A percentile compares a stretch with the other conserved stretches of the same genome.
phyloP scores from a whole-genome alignment of 2,888 invertebrate genomes.

The Cantharis nigra region DNA sequence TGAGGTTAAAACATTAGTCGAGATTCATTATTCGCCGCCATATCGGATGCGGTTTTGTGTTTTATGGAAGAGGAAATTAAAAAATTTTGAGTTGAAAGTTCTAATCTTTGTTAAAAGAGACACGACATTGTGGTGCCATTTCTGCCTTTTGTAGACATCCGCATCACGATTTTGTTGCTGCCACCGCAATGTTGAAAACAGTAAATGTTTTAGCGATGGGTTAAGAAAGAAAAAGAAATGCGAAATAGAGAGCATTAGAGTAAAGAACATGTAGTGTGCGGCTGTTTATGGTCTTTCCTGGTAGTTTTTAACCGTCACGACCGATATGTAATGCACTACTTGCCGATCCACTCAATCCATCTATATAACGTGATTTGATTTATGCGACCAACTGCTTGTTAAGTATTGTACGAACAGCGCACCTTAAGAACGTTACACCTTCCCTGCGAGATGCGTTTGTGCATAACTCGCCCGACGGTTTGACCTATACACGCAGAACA shows the following conservation, averaged over 20 bases:
- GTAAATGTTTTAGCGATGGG: conserved; percentile 22
- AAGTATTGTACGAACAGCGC: conserved; percentile 24
- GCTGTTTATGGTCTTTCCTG: conserved; percentile 47
- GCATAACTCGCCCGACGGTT: neutral
- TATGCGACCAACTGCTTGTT: conserved; percentile 44
- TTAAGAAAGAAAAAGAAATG: conserved; percentile 18
- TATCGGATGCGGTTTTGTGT: neutral
- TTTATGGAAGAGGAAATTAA: neutral
- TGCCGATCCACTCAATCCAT: conserved; percentile 50
- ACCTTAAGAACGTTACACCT: conserved; percentile 8
- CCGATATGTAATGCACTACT: conserved; percentile 52
- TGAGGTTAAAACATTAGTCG: neutral
- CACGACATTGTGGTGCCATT: conserved; percentile 2
- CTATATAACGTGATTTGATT: conserved; percentile 44
- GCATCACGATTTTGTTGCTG: conserved; percentile 25
- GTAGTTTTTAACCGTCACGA: conserved; percentile 52
- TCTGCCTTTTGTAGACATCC: conserved; percentile 14
- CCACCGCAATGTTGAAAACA: conserved; percentile 24
- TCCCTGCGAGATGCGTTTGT: neutral
- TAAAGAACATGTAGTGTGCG: conserved; percentile 37
- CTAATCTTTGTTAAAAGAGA: conserved; percentile 3
- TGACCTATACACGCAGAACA: neutral
- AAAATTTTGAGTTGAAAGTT: neutral
- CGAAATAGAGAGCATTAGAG: conserved; percentile 32
- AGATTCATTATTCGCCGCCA: too few species aligned